phyloP scores from a whole-genome alignment of 2,797 vertebrate genomes.

The Acanthurus leucopareius region DNA sequence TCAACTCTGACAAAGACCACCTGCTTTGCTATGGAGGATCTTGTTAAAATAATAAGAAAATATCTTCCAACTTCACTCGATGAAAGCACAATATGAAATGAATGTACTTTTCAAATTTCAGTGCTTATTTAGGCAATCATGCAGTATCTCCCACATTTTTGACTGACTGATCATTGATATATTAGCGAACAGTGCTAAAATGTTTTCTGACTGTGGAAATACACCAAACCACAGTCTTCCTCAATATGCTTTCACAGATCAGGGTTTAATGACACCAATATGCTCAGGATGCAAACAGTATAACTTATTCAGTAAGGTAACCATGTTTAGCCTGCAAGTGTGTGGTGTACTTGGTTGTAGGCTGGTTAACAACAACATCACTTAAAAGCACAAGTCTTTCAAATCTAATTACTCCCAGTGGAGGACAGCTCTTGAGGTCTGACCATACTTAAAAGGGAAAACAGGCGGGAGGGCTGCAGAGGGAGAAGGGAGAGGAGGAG shows the following conservation, averaged over 20 bases:
- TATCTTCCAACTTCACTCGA: conserved; percentile 24
- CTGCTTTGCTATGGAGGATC: not conserved
- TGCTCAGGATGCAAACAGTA: not conserved
- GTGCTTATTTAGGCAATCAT: not conserved
- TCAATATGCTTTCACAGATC: not conserved
- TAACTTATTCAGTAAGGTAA: conserved; percentile 6
- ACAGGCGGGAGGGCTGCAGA: conserved; percentile 36
- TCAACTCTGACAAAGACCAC: conserved; percentile 29
- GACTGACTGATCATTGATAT: not conserved
- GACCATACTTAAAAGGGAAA: conserved; percentile 51
- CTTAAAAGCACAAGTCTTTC: conserved; percentile 40
- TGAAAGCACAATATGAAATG: conserved; percentile 16
- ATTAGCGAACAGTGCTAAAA: not conserved
- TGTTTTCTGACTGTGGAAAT: not conserved
- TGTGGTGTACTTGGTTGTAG: conserved; percentile 19
- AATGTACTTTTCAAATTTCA: not conserved
- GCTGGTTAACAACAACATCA: conserved; percentile 36
- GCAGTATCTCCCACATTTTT: not conserved
- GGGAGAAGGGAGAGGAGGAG: conserved; percentile 4
- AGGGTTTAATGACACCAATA: not conserved
- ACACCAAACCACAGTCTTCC: not conserved
- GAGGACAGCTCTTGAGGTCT: conserved; percentile 47
- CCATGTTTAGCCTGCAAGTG: conserved; percentile 13
- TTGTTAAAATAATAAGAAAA: conserved; percentile 1
- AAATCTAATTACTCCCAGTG: conserved; percentile 65